phyloP scores from a whole-genome alignment of 2,113 vertebrate genomes.

The Entelurus aequoreus region DNA sequence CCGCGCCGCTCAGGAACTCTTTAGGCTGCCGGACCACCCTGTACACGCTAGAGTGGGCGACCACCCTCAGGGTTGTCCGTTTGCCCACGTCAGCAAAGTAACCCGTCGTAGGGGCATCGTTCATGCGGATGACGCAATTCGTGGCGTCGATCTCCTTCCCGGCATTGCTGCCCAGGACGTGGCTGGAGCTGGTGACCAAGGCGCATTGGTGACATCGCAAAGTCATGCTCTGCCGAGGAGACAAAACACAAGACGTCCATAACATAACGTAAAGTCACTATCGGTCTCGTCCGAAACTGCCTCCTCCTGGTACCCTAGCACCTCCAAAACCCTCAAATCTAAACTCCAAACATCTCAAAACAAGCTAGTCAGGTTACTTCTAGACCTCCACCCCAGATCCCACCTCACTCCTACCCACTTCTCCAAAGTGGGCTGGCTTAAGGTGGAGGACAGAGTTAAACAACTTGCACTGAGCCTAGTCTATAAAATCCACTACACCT shows the following conservation, averaged over 20 bases:
- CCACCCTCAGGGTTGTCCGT: constrained; percentile 85
- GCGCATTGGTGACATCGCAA: constrained; percentile 82
- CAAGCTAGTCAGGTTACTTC: too few species aligned
- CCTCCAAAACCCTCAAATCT: too few species aligned
- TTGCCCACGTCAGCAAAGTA: constrained; percentile 83
- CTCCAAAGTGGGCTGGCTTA: too few species aligned
- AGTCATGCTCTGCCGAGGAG: constrained; percentile 75
- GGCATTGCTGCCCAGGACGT: constrained; percentile 80
- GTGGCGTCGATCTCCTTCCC: constrained; percentile 79
- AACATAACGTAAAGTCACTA: neutral
- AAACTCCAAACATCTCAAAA: too few species aligned
- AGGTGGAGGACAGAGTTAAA: too few species aligned
- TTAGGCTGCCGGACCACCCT: constrained; percentile 80
- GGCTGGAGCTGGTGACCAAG: constrained; percentile 94
- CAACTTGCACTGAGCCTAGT: too few species aligned
- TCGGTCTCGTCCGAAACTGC: neutral
- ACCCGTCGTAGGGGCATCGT: constrained; percentile 85
- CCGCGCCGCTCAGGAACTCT: constrained; percentile 79
- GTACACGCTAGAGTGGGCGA: constrained; percentile 93
- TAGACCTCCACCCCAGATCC: too few species aligned
- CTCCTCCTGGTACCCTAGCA: too few species aligned
- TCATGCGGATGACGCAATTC: constrained; percentile 95
- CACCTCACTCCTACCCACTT: too few species aligned
- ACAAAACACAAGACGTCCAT: neutral
- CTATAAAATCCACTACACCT: too few species aligned